Conservation (phyloP, 53 echinoderm and acorn worm species). For the Arbacia lixula region DNA sequence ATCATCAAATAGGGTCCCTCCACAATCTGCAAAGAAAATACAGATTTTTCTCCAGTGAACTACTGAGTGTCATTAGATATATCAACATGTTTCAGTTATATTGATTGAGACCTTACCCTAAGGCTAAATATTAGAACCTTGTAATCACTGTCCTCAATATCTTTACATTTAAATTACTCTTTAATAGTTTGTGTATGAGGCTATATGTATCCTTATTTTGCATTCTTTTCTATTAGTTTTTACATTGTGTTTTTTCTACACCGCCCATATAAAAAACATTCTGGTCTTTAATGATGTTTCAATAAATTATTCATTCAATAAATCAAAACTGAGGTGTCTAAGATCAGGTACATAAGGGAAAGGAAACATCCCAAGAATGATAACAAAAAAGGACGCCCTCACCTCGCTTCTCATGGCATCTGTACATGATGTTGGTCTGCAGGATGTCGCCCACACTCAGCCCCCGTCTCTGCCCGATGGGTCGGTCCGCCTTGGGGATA, state of each 20-base stretch:
- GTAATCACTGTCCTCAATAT: too few species aligned
- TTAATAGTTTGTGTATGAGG: too few species aligned
- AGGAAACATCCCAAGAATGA: not conserved
- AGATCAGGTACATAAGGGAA: not conserved
- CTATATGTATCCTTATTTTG: too few species aligned
- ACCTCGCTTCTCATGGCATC: slow-evolving; percentile 74
- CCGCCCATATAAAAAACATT: too few species aligned
- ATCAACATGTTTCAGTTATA: too few species aligned
- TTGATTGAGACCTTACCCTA: too few species aligned
- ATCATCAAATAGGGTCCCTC: slow-evolving; percentile 78
- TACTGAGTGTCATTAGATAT: too few species aligned
- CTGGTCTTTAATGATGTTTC: not conserved
- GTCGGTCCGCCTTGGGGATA: slow-evolving; percentile 54
- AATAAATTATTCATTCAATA: not conserved
- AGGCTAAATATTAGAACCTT: too few species aligned
- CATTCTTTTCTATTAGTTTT: too few species aligned
- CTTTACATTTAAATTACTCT: too few species aligned
- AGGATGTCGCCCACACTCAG: slow-evolving; percentile 86
- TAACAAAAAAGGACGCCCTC: not conserved
- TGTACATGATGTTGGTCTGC: slow-evolving; percentile 75
- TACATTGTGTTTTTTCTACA: too few species aligned
- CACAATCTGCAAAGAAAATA: slow-evolving; percentile 66
- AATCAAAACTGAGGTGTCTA: not conserved
- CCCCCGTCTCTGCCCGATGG: slow-evolving; percentile 69
- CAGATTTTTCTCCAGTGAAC: too few species aligned